A percentile compares a stretch with the other conserved stretches of the same genome.
Evolutionary conservation across 2,888 invertebrate species (phyloP).

Genomic region (Drosophila koepferae): DNA sequence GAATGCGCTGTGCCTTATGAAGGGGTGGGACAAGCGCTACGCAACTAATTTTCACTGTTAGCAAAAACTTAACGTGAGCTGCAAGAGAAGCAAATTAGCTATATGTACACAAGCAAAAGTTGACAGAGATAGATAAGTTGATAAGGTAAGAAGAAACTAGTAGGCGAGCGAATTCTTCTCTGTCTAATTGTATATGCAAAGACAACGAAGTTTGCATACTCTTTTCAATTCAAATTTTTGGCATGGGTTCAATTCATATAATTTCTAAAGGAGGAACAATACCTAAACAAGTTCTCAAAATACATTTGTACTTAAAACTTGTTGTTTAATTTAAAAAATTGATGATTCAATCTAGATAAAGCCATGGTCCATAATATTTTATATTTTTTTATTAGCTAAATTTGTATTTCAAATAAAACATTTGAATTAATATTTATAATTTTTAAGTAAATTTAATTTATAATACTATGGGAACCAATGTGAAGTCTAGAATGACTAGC

Average conservation of each 20-base stretch:
- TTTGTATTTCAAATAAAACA: neutral
- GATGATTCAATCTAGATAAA: neutral
- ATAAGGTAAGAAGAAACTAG: neutral
- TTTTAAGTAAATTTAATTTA: neutral
- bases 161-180: neutral
- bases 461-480: neutral
- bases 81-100: conserved; percentile 63
- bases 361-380: too few species aligned
- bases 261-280: neutral
- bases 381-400: neutral
- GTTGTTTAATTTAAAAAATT: neutral
- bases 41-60: conserved; percentile 36
- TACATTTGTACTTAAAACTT: neutral
- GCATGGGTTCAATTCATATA: neutral
- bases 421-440: neutral
- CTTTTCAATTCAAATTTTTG: neutral
- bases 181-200: too few species aligned
- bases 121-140: neutral
- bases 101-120: conserved; percentile 3
- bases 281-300: neutral
- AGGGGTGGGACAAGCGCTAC: conserved; percentile 1
- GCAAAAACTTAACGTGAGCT: conserved; percentile 44
- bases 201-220: neutral
- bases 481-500: neutral
- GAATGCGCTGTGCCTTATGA: conserved; percentile 15